Base-by-base conservation (phyloP, 2,113 vertebrate genomes). In the Planiliza haematocheilus region DNA sequence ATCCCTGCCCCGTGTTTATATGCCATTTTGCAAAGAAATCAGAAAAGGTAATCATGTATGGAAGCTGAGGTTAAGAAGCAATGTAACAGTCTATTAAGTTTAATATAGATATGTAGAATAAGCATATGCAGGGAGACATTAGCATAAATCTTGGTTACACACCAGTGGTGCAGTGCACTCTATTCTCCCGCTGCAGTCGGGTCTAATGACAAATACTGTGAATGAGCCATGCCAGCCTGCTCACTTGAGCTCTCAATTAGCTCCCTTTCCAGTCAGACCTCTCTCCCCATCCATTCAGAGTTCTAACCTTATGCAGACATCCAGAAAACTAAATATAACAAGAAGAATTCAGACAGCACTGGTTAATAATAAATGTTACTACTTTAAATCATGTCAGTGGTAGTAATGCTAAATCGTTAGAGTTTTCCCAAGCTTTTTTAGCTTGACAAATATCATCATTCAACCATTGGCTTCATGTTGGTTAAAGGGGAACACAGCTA, bases 31-130 rank as follows among this genome's bases (percentile, higher is more conserved):
- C 95, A 95, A 96, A 89, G 96, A 96, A 98, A 99, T 99, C 96
- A 96, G 95, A 94, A 92, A 96, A 97, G 95, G 96, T 99, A 99
- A 99, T 99, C 97, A 98, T 96, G 97, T 97, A 97, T 98, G 95
- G 95, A 98, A 95, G 92, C 93, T 88, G 95, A 86, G 97, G 97
- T 99, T 99, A 99, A 99, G 95, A 98, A 98, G 96, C 96, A 98
- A 99, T 99, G 97, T 99, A 98, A 99, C 97, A 99, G 97, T 96
- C 97, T 98, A 99, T 99, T 99, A 99, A 98, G 96, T 97, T 98
- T 98, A 97, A 99, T 99, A 97, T 97, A 98, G 96, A 98, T 98
- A 97, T 96, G 96, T 96, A 94, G 95, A 96, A 96, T 97, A 97
- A 98, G 96, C 97, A 98, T 98, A 98, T 99, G 97, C 96, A 95